Base-by-base conservation (phyloP, 2,113 vertebrate species). In the Nesoenas mayeri region DNA sequence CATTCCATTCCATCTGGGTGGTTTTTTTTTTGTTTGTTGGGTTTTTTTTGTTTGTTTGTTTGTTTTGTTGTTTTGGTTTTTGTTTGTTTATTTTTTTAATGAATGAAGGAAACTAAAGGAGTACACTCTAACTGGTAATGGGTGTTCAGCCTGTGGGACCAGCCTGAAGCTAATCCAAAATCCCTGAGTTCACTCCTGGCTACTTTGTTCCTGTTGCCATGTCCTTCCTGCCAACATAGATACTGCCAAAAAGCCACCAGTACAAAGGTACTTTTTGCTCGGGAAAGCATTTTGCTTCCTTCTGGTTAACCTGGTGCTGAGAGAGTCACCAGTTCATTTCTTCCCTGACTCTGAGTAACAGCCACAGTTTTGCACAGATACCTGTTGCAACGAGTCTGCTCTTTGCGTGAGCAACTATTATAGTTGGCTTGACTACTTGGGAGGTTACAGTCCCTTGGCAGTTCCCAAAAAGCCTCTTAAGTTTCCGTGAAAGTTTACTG, bases 181-280 rank as follows among this genome's bases (percentile, higher is more conserved):
- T 11, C 25, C 40, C 4, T 1, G 20, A 77, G 79, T 20, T 54
- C 28, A 60, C 13, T 22, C 83, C 31, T 31, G 32, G 31, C 34
- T 71, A 28, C 47, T 86, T 47, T 47, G 40, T 19, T 64, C 20
- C 28, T 36, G 15, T 73, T 65, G 26, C 54, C 24, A 50, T 9
- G 6, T 17, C 21, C 32, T 47, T 61, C 26, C 4, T 60, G 36
- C 22, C 60, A 50, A 34, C 25, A 14, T 15, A 40, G 24, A 7
- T 4, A 6, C 4, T 83, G 62, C n/a, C 17, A 73, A 87, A 85
- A 71, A 5, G 32, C 8, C 34, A 71, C 69, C 47, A 31, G 32
- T 40, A n/a, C 18, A 1, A 21, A 1, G 5, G 10, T 0, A 0
- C n/a, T 51, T 19, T 5, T 50, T 51, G 40, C 42, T 65, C 48